These are phyloP conservation scores for Mactromeris polynyma DNA, from an alignment of 2,888 invertebrate genomes.

Conservation along the genomic window DNA sequence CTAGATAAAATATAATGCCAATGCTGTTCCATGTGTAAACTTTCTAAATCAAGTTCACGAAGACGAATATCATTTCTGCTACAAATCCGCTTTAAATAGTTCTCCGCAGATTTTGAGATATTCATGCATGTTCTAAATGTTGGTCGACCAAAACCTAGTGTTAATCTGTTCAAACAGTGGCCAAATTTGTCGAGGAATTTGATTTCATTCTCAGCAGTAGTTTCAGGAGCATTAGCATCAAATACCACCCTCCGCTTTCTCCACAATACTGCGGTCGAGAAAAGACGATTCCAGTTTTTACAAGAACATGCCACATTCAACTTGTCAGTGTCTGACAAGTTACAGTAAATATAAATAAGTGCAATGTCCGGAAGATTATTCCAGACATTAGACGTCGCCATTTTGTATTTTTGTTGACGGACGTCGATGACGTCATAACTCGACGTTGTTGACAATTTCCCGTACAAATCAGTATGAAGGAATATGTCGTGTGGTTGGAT, in stretches of 20 bases:
- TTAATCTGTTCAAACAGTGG: slow-evolving; percentile 62
- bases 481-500: too few relatives aligned
- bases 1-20: slow-evolving; percentile 73
- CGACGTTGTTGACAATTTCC: not conserved
- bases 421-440: slow-evolving; percentile 44
- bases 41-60: slow-evolving; percentile 62
- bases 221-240: slow-evolving; percentile 48
- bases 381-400: slow-evolving; percentile 62
- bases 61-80: slow-evolving; percentile 61
- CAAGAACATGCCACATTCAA: slow-evolving; percentile 72
- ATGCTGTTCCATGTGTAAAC: slow-evolving; percentile 68
- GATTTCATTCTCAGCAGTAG: slow-evolving; percentile 61
- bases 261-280: slow-evolving; percentile 76
- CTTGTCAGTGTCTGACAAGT: slow-evolving; percentile 70
- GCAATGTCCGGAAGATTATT: slow-evolving; percentile 72
- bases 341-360: slow-evolving; percentile 72
- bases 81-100: slow-evolving; percentile 50
- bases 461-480: not conserved
- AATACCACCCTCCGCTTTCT: slow-evolving; percentile 66
- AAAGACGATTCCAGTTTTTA: slow-evolving; percentile 74
- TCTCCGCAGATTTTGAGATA: slow-evolving; percentile 67
- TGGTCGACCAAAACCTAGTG: slow-evolving; percentile 63
- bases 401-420: slow-evolving; percentile 30
- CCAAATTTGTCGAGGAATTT: slow-evolving; percentile 69
- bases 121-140: slow-evolving; percentile 67